Evolutionary conservation across 2,888 invertebrate genomes (phyloP).

Genomic region (Stramonita haemastoma): DNA sequence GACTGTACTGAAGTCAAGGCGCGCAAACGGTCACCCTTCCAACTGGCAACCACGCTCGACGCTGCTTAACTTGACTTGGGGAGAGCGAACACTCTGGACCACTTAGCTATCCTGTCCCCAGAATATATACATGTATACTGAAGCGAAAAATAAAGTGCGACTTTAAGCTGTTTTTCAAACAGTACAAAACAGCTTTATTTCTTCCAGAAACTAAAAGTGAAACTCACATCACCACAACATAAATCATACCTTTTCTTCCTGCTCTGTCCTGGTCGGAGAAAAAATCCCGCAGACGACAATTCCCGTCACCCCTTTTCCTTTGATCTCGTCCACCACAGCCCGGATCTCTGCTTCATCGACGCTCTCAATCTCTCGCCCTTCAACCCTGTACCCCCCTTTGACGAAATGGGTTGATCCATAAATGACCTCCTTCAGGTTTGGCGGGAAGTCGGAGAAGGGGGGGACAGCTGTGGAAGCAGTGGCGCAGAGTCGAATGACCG

Average conservation of each 20-base stretch:
- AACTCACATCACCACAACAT: too few species aligned
- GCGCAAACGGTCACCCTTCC: too few species aligned
- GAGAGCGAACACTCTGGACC: too few species aligned
- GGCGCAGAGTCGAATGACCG: constrained; percentile 71
- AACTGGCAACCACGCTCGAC: too few species aligned
- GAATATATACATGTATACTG: too few species aligned
- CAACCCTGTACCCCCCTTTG: constrained; percentile 70
- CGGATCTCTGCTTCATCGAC: constrained; percentile 63
- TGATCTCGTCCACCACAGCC: constrained; percentile 51
- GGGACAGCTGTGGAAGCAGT: constrained; percentile 65
- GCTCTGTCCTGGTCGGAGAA: constrained; percentile 65
- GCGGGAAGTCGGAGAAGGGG: constrained; percentile 71
- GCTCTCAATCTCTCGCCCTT: constrained; percentile 63
- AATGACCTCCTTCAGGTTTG: constrained; percentile 55
- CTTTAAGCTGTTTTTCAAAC: too few species aligned
- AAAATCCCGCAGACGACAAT: constrained; percentile 71
- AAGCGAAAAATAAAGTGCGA: too few species aligned
- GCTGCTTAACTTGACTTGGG: too few species aligned
- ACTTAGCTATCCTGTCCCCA: too few species aligned
- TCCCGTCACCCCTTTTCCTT: constrained; percentile 55
- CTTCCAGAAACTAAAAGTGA: too few species aligned
- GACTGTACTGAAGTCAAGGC: too few species aligned
- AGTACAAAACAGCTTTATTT: too few species aligned
- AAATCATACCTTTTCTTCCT: constrained; percentile 56
- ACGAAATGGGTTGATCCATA: constrained; percentile 57